A percentile compares a stretch with the other conserved stretches of the same genome.
These are phyloP conservation scores for Peromyscus attwateri DNA, from an alignment of 2,797 vertebrate species.

Conservation along the genomic window DNA sequence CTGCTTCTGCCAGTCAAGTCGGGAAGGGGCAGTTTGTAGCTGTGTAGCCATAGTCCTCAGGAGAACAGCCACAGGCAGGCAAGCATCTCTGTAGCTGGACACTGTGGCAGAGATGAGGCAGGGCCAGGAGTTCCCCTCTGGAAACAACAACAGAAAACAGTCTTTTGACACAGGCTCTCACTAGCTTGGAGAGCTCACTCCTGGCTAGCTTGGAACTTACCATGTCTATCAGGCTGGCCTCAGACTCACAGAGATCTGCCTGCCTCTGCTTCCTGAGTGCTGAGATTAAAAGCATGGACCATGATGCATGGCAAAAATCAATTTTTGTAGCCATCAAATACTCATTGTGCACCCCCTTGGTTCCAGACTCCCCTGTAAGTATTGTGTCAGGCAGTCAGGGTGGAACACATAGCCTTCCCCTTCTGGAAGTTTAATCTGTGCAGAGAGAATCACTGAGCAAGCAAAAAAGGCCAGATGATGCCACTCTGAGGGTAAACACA, in stretches of 20 bases:
- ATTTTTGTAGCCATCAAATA: not conserved
- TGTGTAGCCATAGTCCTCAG: not conserved
- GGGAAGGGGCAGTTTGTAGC: not conserved
- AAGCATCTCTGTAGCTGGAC: not conserved
- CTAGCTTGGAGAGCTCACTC: too few species aligned
- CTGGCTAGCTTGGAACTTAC: not conserved
- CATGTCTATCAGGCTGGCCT: not conserved
- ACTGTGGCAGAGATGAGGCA: not conserved
- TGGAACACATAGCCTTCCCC: not conserved
- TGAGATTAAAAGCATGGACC: not conserved
- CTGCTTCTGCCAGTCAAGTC: not conserved
- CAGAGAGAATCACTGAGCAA: not conserved
- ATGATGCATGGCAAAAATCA: not conserved
- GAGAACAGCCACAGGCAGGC: not conserved
- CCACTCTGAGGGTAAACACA: not conserved
- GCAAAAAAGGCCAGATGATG: not conserved
- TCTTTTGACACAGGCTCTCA: not conserved
- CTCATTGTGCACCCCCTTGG: accelerated
- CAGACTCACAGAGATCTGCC: not conserved
- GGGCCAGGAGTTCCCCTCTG: not conserved
- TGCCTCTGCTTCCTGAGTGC: not conserved
- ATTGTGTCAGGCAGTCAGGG: not conserved
- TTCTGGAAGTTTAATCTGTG: not conserved
- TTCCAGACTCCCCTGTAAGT: not conserved
- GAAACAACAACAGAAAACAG: not conserved